phyloP scores from a whole-genome alignment of 2,113 vertebrate genomes.

The Eupsittula cactorum region DNA sequence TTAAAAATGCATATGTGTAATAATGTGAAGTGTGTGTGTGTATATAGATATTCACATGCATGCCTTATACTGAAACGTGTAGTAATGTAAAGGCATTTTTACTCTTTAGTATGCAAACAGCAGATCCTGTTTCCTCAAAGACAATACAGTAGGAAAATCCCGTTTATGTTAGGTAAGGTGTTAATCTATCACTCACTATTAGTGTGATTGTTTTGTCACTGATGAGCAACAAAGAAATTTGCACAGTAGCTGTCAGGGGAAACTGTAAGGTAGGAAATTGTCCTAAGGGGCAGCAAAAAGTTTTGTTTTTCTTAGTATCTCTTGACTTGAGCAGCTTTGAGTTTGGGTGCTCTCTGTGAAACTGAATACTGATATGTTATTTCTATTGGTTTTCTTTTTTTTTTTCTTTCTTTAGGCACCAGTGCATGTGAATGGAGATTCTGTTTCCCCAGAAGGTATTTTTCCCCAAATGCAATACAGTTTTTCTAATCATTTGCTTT shows the following conservation, averaged over 20 bases:
- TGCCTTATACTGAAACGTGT: neutral
- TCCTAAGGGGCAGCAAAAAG: neutral
- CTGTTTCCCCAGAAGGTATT: conserved; percentile 80
- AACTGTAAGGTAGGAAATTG: neutral
- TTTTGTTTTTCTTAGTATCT: neutral
- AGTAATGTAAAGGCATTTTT: neutral
- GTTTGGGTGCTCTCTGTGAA: neutral
- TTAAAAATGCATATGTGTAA: neutral
- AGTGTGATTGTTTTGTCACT: neutral
- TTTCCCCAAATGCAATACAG: neutral
- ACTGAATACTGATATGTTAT: neutral
- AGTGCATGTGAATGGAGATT: conserved; percentile 40
- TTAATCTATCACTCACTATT: neutral
- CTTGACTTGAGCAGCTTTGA: neutral
- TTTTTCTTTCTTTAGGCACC: conserved; percentile 73
- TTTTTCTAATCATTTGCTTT: neutral
- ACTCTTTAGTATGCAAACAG: neutral
- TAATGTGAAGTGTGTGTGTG: neutral
- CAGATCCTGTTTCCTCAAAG: neutral
- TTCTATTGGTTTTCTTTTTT: neutral
- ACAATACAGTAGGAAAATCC: neutral
- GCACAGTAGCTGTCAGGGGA: neutral
- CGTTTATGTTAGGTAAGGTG: neutral
- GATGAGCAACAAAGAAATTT: neutral
- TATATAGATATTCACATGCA: neutral